Conservation (phyloP, 2,797 vertebrate species). For the Dendrocincla fuliginosa region DNA sequence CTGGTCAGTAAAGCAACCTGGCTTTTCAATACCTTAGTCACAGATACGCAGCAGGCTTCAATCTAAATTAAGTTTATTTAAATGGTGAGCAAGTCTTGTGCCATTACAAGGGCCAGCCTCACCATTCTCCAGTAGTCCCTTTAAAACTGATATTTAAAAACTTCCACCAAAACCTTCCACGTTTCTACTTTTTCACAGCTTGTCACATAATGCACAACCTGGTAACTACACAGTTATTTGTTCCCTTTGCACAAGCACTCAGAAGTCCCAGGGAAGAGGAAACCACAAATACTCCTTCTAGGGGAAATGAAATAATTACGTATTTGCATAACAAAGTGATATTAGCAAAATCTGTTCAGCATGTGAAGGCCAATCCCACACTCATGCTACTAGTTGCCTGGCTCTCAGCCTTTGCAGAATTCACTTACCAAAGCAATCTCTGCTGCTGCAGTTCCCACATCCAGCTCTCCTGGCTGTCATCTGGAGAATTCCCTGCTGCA, state of each 20-base stretch:
- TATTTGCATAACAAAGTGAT: conserved; percentile 58
- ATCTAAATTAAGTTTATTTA: neutral
- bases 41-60: neutral
- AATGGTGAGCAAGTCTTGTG: neutral
- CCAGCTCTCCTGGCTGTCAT: neutral
- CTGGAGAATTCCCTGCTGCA: neutral
- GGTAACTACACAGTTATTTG: neutral
- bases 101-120: neutral
- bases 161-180: neutral
- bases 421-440: neutral
- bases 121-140: neutral
- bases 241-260: neutral
- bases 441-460: fast-evolving
- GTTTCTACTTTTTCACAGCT: neutral
- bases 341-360: conserved; percentile 26
- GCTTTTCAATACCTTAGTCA: neutral
- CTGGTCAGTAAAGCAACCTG: neutral
- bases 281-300: conserved; percentile 27
- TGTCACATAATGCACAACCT: neutral
- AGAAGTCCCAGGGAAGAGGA: neutral
- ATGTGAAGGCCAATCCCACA: neutral
- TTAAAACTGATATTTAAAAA: neutral
- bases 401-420: neutral
- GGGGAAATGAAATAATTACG: conserved; percentile 32
- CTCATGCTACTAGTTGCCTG: neutral